These are phyloP conservation scores for Agrochola macilenta DNA, from an alignment of 2,888 invertebrate species.

Conservation along the genomic window DNA sequence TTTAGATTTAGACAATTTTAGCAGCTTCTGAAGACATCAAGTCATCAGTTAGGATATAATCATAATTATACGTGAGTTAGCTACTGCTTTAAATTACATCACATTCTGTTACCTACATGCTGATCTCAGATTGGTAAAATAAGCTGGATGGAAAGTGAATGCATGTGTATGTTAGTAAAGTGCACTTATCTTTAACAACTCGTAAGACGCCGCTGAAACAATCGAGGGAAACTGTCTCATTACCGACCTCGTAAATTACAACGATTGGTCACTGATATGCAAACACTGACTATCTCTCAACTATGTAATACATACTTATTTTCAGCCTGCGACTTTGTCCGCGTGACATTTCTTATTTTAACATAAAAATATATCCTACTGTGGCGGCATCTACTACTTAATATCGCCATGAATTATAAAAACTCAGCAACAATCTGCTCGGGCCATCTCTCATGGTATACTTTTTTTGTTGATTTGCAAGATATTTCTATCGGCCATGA, in stretches of 20 bases:
- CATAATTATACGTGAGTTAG: background rate
- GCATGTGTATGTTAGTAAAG: background rate
- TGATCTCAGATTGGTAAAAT: conserved; percentile 19
- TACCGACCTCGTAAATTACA: conserved; percentile 25
- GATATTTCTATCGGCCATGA: background rate
- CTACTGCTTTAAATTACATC: background rate
- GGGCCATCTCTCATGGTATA: background rate
- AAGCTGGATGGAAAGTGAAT: conserved; percentile 28
- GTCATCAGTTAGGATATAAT: background rate
- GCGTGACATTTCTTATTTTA: background rate
- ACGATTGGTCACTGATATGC: conserved; percentile 29
- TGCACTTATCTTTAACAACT: conserved; percentile 3
- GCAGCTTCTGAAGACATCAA: background rate
- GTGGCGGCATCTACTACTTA: no score
- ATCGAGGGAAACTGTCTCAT: conserved; percentile 49
- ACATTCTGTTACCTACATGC: background rate
- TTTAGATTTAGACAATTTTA: background rate
- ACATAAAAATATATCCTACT: no score
- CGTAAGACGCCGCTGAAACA: conserved; percentile 30
- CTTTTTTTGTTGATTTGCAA: background rate
- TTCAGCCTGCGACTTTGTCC: background rate
- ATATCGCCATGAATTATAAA: background rate
- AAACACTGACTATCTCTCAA: conserved; percentile 2
- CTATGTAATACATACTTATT: background rate
- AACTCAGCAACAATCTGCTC: background rate